A percentile compares a stretch with the other conserved stretches of the same genome.
Evolutionary conservation across 1,140 invertebrate genomes (phyloP).

Genomic region (Heliconius congener): DNA sequence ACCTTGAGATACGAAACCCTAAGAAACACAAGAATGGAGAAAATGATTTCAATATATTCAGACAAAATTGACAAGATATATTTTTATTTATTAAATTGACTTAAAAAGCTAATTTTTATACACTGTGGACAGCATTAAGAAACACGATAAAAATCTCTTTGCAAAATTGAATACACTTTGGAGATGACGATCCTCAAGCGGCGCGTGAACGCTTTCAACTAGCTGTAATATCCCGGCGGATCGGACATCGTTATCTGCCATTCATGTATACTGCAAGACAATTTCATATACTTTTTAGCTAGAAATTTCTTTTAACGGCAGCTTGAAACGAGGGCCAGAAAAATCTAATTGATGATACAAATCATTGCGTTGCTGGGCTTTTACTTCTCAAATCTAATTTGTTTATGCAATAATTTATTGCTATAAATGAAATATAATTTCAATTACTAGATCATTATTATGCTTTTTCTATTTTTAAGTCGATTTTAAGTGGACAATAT

Average conservation of each 20-base stretch:
- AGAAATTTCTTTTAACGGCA: background rate
- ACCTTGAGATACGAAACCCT: too few relatives aligned
- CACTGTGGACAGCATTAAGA: background rate
- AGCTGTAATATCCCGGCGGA: slow-evolving; percentile 29
- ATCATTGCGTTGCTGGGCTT: background rate
- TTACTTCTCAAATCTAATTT: too few relatives aligned
- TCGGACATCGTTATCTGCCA: slow-evolving; percentile 27
- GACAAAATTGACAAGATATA: too few relatives aligned
- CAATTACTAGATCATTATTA: too few relatives aligned
- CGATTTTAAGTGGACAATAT: too few relatives aligned
- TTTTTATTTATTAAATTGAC: background rate
- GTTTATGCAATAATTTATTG: too few relatives aligned
- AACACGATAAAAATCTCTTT: slow-evolving; percentile 8
- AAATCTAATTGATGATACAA: background rate
- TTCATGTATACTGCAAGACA: slow-evolving; percentile 23
- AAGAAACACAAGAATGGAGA: too few relatives aligned
- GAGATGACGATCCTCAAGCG: slow-evolving; percentile 20
- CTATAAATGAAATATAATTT: too few relatives aligned
- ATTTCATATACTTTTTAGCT: slow-evolving; percentile 15
- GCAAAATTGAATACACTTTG: slow-evolving; percentile 6
- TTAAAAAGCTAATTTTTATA: background rate
- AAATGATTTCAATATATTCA: too few relatives aligned
- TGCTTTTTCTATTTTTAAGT: too few relatives aligned
- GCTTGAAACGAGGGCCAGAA: background rate
- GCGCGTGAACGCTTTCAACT: slow-evolving; percentile 26